phyloP scores from a whole-genome alignment of 2,113 vertebrate species.

The Hemichromis elongatus region DNA sequence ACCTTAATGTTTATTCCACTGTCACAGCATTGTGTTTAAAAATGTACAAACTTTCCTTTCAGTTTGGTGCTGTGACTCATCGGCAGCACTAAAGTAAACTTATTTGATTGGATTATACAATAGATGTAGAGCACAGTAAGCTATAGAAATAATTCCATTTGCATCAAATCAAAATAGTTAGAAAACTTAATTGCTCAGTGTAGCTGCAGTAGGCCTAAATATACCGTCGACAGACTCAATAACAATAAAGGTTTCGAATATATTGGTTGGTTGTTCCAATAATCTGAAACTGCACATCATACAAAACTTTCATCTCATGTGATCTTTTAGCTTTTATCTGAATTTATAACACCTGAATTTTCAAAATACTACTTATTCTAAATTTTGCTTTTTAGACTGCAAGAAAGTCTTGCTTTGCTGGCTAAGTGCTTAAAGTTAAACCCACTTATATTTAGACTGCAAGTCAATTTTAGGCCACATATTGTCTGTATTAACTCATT shows the following conservation, averaged over 20 bases:
- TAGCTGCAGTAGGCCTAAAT: background rate
- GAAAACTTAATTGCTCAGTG: slow-evolving; percentile 16
- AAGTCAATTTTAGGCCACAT: background rate
- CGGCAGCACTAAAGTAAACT: background rate
- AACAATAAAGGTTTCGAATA: background rate
- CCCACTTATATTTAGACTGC: background rate
- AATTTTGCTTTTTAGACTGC: background rate
- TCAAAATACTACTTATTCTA: background rate
- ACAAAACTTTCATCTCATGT: background rate
- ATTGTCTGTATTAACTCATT: background rate
- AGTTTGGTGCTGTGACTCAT: slow-evolving; percentile 5
- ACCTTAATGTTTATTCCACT: background rate
- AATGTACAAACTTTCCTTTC: background rate
- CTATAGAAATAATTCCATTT: slow-evolving; percentile 9
- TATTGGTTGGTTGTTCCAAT: background rate
- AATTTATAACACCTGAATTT: background rate
- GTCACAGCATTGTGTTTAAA: background rate
- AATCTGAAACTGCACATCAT: background rate
- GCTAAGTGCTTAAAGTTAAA: background rate
- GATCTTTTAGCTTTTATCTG: background rate
- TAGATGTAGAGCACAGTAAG: slow-evolving; percentile 28
- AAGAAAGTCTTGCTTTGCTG: background rate
- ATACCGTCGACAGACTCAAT: background rate
- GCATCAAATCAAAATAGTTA: slow-evolving; percentile 37
- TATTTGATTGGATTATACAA: slow-evolving; percentile 28